These are phyloP conservation scores for Priocnemis perturbator DNA, from an alignment of 2,888 invertebrate species.

Conservation along the genomic window DNA sequence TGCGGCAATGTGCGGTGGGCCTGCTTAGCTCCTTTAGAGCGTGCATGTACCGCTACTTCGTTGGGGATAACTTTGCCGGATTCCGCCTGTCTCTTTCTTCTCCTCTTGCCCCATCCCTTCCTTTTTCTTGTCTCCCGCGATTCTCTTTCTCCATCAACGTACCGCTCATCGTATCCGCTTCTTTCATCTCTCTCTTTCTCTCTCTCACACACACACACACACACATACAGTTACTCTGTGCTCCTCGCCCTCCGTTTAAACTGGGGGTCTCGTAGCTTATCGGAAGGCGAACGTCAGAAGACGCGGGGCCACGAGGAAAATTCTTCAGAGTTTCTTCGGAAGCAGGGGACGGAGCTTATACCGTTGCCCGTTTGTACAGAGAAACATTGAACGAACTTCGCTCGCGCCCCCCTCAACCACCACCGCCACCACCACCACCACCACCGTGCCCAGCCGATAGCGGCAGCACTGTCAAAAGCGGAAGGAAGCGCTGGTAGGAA, in stretches of 20 bases:
- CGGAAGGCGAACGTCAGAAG: conserved; percentile 3
- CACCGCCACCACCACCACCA: too few relatives aligned
- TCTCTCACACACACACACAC: too few relatives aligned
- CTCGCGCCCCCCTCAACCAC: neutral
- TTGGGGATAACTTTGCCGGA: neutral
- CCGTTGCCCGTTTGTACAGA: neutral
- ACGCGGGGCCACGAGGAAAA: conserved; percentile 12
- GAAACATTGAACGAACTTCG: conserved; percentile 4
- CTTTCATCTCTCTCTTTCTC: neutral
- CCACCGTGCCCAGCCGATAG: too few relatives aligned
- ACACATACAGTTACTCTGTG: too few relatives aligned
- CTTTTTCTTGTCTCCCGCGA: neutral
- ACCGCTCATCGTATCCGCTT: neutral
- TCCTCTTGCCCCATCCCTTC: neutral
- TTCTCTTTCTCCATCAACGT: neutral
- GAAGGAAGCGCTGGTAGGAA: too few relatives aligned
- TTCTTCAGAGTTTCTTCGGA: conserved; percentile 15
- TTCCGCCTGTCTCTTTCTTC: neutral
- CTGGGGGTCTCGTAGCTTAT: conserved; percentile 17
- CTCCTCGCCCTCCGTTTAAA: too few relatives aligned
- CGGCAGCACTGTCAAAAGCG: too few relatives aligned
- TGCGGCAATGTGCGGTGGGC: neutral
- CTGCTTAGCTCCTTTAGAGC: neutral
- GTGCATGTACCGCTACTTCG: too few relatives aligned
- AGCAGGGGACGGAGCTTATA: neutral